Percentiles rank a stretch among this genome's conserved stretches.
These are phyloP conservation scores for Lytechinus pictus DNA, from an alignment of 35 echinoderm and acorn worm species.

Conservation along the genomic window DNA sequence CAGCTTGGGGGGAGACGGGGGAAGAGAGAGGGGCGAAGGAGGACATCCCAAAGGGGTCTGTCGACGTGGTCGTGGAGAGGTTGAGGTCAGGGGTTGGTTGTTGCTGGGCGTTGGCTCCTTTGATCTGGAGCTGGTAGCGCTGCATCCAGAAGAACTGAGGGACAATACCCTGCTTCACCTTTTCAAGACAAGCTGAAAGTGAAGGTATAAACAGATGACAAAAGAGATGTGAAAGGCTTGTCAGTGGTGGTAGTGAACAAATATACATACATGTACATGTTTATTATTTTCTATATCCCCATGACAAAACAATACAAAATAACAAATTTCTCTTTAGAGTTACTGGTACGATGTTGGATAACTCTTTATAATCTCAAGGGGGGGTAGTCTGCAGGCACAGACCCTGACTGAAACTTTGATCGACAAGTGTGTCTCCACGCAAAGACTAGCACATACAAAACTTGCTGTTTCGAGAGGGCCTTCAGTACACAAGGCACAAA, in stretches of 20 bases:
- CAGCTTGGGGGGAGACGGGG: background rate
- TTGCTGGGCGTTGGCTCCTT: background rate
- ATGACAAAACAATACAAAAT: no score
- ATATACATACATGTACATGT: no score
- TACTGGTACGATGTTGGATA: no score
- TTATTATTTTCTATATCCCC: no score
- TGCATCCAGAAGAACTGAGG: conserved; percentile 73
- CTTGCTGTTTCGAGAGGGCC: no score
- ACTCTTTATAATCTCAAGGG: no score
- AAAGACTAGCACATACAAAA: no score
- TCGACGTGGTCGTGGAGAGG: background rate
- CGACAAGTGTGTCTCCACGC: no score
- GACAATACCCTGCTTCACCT: conserved; percentile 68
- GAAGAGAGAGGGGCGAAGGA: conserved; percentile 23
- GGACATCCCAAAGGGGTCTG: conserved; percentile 64
- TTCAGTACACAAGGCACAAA: no score
- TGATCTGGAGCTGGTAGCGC: conserved; percentile 56
- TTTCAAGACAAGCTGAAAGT: conserved; percentile 63
- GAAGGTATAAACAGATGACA: background rate
- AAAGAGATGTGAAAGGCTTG: background rate
- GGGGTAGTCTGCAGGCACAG: no score
- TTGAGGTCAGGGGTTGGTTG: conserved; percentile 14
- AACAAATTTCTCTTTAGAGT: no score
- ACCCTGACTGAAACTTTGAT: no score
- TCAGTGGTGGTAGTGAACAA: background rate